Base-by-base conservation (phyloP, 2,113 vertebrate genomes). In the Sinocyclocheilus anshuiensis region DNA sequence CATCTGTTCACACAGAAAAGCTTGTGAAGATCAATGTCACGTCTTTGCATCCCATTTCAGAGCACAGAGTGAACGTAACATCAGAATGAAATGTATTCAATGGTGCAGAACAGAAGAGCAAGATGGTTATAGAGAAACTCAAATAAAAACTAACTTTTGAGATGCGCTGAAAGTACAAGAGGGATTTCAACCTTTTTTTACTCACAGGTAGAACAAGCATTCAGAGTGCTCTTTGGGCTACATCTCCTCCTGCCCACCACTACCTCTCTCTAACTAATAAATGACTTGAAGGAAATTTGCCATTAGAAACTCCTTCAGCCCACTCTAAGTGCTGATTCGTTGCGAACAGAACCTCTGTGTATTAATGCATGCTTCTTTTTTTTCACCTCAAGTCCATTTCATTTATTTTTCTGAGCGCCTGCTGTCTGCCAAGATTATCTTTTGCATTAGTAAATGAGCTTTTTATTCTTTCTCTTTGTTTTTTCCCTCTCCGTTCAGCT, bases 361-460 rank as follows among this genome's bases (percentile, higher is more conserved):
- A 88, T 90, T 92, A 92, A 92, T 82, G 85, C 85, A 86, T 48
- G 63, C 50, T 13, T 75, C 33, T 63, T 65, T 85, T 85, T 88
- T 85, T 79, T 83, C 80, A 83, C 26, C 82, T 84, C 86, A 92
- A 91, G 84, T 89, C 89, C 85, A 90, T 90, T 91, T 92, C 87
- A 87, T 90, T 92, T 89, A 82, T 81, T 50, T 85, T 88, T 55
- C 24, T 13, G 83, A 63, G 88, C 81, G 79, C 69, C 69, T 24
- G 4, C 80, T 86, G 85, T 86, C 74, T 85, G 77, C 76, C 69
- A 89, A 86, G 89, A 90, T 90, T 90, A 91, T 86, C 53, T 76
- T 91, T 92, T 90, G 80, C 88, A 91, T 91, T 91, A 88, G 8
- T 20, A 89, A 90, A 89, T 87, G 83, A 33, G 92, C 91, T 90